phyloP scores from a whole-genome alignment of 2,888 invertebrate genomes.

The Apamea sordens region DNA sequence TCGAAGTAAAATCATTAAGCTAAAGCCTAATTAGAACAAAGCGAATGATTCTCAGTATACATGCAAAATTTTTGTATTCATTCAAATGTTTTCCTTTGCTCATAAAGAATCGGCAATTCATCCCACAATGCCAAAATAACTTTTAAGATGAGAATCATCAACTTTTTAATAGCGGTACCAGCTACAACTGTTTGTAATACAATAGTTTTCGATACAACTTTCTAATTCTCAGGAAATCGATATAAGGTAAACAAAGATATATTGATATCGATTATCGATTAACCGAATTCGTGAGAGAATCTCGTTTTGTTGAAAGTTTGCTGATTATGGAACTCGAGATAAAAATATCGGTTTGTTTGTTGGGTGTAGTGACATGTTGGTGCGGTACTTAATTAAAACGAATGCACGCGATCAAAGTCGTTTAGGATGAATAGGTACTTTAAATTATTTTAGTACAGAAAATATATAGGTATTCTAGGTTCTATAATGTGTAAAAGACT shows the following conservation, averaged over 20 bases:
- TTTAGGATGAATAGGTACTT: too few species aligned
- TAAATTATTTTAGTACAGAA: not conserved
- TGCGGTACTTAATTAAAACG: constrained; percentile 17
- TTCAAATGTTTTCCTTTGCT: not conserved
- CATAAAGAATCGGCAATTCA: constrained; percentile 49
- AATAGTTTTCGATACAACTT: constrained; percentile 66
- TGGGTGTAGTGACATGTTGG: constrained; percentile 16
- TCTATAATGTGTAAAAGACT: not conserved
- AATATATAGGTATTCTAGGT: not conserved
- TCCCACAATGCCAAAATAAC: constrained; percentile 44
- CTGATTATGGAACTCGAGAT: constrained; percentile 49
- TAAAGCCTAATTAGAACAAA: not conserved
- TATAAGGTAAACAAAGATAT: constrained; percentile 73
- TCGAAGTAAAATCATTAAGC: not conserved
- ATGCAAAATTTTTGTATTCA: not conserved
- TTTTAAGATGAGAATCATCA: constrained; percentile 50
- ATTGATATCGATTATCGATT: constrained; percentile 66
- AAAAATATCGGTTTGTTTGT: constrained; percentile 44
- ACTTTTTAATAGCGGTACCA: constrained; percentile 56
- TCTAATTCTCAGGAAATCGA: constrained; percentile 70
- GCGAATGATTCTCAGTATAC: not conserved
- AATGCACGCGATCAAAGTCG: not conserved
- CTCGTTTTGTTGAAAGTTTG: constrained; percentile 56
- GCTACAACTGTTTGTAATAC: constrained; percentile 57
- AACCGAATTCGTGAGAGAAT: constrained; percentile 66